Evolutionary conservation across 2,888 invertebrate species (phyloP).

Genomic region (Erynnis tages): DNA sequence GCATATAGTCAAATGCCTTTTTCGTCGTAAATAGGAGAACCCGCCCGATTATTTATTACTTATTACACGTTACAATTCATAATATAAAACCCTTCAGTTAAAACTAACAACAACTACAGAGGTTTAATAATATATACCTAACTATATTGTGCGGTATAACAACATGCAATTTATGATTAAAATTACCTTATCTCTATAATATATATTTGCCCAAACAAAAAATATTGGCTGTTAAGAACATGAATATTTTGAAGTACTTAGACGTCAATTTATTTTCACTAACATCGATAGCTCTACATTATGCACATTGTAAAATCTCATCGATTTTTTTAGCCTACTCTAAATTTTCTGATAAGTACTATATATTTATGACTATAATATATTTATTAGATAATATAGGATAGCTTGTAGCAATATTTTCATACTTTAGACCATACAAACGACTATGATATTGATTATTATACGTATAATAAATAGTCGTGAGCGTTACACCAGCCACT

Average conservation of each 20-base stretch:
- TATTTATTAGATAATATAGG: not conserved
- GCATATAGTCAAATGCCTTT: not conserved
- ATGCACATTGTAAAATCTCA: too few species aligned
- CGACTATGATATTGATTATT: constrained; percentile 4
- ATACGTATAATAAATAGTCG: constrained; percentile 16
- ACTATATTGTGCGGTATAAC: constrained; percentile 6
- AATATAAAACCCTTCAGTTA: too few species aligned
- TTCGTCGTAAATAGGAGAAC: constrained; percentile 9
- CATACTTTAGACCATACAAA: not conserved
- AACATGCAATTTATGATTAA: not conserved
- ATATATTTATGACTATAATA: not conserved
- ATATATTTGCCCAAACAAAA: constrained; percentile 2
- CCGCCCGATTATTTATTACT: constrained; percentile 11
- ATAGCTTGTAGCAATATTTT: not conserved
- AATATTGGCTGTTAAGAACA: constrained; percentile 1
- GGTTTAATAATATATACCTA: too few species aligned
- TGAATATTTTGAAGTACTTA: constrained; percentile 24
- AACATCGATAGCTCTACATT: constrained; percentile 2
- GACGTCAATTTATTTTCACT: not conserved
- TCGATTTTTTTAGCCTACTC: too few species aligned
- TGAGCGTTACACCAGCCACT: constrained; percentile 68
- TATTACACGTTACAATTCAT: too few species aligned
- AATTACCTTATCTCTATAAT: not conserved
- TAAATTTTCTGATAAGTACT: too few species aligned
- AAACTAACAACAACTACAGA: too few species aligned